Conservation (phyloP, 2,888 invertebrate genomes). For the Limnephilus rhombicus region DNA sequence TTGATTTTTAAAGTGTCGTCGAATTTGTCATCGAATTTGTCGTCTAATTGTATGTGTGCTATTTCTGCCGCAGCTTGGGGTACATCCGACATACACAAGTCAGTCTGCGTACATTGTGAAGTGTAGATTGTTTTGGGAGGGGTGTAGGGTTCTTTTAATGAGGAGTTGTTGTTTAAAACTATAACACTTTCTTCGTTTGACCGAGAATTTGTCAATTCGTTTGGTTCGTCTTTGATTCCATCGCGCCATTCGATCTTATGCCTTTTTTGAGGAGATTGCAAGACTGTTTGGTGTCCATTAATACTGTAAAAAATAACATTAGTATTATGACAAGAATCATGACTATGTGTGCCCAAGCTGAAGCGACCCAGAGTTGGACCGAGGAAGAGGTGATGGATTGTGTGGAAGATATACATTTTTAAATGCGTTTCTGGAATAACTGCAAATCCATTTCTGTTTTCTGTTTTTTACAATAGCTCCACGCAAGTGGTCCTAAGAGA, state of each 20-base stretch:
- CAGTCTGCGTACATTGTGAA: constrained; percentile 61
- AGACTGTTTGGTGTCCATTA: neutral
- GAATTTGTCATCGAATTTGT: constrained; percentile 13
- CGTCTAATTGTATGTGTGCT: constrained; percentile 28
- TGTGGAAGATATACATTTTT: too few species aligned
- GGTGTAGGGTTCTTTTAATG: neutral
- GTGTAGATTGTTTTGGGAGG: neutral
- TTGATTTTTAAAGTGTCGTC: constrained; percentile 51
- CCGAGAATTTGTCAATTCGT: neutral
- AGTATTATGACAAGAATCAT: neutral
- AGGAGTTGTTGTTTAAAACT: constrained; percentile 21
- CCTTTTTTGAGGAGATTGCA: neutral
- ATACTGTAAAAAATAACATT: neutral
- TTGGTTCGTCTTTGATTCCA: neutral
- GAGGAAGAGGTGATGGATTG: too few species aligned
- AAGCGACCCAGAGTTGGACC: too few species aligned
- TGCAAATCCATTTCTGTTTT: too few species aligned
- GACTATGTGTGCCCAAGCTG: too few species aligned
- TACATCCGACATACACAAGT: constrained; percentile 22
- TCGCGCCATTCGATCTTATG: neutral
- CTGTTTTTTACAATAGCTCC: too few species aligned
- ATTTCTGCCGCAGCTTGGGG: constrained; percentile 11
- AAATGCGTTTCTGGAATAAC: too few species aligned
- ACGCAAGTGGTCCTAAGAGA: too few species aligned
- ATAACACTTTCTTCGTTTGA: constrained; percentile 13